These are phyloP conservation scores for Aquatica leii DNA, from an alignment of 2,888 invertebrate genomes.

Conservation along the genomic window DNA sequence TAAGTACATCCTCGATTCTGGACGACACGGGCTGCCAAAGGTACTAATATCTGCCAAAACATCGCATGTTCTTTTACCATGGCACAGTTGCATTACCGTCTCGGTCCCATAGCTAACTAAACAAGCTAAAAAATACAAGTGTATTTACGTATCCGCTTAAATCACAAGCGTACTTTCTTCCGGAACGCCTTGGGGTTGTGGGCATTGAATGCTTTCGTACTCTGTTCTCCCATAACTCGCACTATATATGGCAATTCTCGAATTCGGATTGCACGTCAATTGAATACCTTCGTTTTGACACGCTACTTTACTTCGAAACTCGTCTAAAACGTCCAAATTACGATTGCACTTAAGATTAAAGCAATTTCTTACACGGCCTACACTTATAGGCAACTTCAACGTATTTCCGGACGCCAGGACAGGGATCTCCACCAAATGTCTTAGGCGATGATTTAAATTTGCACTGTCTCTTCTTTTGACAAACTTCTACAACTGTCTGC, in stretches of 20 bases:
- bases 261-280: conserved; percentile 86
- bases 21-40: conserved; percentile 83
- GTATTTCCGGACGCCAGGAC: conserved; percentile 90
- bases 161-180: conserved; percentile 80
- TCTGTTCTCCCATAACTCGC: conserved; percentile 91
- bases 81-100: conserved; percentile 86
- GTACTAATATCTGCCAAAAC: conserved; percentile 82
- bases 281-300: conserved; percentile 91
- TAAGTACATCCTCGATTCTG: conserved; percentile 81
- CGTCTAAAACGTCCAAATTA: conserved; percentile 76
- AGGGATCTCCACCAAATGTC: conserved; percentile 90
- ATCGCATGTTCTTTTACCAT: conserved; percentile 82
- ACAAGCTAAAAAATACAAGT: conserved; percentile 72
- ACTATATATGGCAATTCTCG: conserved; percentile 90
- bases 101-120: conserved; percentile 90
- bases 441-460: conserved; percentile 89
- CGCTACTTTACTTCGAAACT: conserved; percentile 92
- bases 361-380: conserved; percentile 87
- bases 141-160: background rate
- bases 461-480: conserved; percentile 93
- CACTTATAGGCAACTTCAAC: conserved; percentile 97
- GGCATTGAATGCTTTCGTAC: conserved; percentile 86
- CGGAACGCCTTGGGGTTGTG: conserved; percentile 83
- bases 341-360: too few relatives aligned
- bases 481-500: conserved; percentile 93